Conservation (phyloP, 2,888 invertebrate species). For the Chelonus formosanus region DNA sequence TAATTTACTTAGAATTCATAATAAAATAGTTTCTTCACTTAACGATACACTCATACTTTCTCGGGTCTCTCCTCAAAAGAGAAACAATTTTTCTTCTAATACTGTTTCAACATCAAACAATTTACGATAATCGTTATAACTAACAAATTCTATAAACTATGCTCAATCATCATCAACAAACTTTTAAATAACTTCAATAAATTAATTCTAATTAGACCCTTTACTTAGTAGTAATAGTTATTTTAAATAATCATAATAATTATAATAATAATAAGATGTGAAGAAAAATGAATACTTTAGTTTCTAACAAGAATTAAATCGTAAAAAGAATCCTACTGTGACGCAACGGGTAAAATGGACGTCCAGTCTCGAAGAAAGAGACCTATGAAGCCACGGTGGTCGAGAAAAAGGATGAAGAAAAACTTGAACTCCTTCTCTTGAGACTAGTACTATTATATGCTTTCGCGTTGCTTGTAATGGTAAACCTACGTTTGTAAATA, state of each 20-base stretch:
- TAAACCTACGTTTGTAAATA: constrained; percentile 31
- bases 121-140: too few relatives aligned
- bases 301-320: constrained; percentile 13
- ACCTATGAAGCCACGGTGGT: constrained; percentile 33
- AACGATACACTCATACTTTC: too few relatives aligned
- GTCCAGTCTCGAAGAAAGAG: constrained; percentile 23
- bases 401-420: constrained; percentile 17
- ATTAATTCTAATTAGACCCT: too few relatives aligned
- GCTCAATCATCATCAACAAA: too few relatives aligned
- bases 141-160: too few relatives aligned
- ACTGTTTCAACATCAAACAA: too few relatives aligned
- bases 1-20: too few relatives aligned
- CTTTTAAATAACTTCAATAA: too few relatives aligned
- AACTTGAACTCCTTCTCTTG: constrained; percentile 20
- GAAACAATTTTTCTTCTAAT: too few relatives aligned
- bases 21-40: too few relatives aligned
- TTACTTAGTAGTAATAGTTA: too few relatives aligned
- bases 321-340: constrained; percentile 26
- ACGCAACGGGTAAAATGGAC: constrained; percentile 35
- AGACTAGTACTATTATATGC: background rate
- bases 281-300: constrained; percentile 3
- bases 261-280: background rate
- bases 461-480: constrained; percentile 27
- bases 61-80: too few relatives aligned
- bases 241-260: background rate